These are phyloP conservation scores for Pantherophis vulpinus DNA, from an alignment of 2,797 vertebrate genomes.

Conservation along the genomic window DNA sequence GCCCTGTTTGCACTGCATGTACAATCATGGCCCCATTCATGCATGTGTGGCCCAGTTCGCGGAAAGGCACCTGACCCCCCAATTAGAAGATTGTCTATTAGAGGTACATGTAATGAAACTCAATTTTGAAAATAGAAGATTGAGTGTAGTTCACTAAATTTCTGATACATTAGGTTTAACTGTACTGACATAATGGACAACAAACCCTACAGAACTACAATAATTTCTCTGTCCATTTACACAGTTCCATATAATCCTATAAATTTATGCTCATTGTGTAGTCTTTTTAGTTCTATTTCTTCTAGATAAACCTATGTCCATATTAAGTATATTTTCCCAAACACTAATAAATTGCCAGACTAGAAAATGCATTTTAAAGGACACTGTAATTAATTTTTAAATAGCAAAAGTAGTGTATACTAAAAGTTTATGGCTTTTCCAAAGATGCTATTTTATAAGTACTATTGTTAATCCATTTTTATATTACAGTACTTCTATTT, in stretches of 20 bases:
- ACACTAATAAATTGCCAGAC: background rate
- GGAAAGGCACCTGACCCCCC: no score
- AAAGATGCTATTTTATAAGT: background rate
- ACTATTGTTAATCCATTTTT: background rate
- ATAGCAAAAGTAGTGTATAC: background rate
- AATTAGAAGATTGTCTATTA: background rate
- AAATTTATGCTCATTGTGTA: background rate
- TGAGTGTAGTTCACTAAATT: background rate
- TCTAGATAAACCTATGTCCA: background rate
- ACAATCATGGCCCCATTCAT: background rate
- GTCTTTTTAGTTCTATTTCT: background rate
- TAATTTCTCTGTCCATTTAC: background rate
- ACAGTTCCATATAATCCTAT: background rate
- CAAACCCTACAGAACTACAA: background rate
- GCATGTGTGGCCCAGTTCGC: no score
- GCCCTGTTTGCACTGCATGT: fast-evolving
- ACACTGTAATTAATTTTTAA: background rate
- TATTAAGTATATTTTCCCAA: background rate
- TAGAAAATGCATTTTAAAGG: background rate
- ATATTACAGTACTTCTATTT: background rate
- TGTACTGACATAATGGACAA: background rate
- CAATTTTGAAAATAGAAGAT: background rate
- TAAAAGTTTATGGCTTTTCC: background rate
- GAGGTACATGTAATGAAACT: background rate
- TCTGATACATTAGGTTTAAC: background rate